phyloP scores from a whole-genome alignment of 2,888 invertebrate genomes.

The Dasysyrphus tricinctus region DNA sequence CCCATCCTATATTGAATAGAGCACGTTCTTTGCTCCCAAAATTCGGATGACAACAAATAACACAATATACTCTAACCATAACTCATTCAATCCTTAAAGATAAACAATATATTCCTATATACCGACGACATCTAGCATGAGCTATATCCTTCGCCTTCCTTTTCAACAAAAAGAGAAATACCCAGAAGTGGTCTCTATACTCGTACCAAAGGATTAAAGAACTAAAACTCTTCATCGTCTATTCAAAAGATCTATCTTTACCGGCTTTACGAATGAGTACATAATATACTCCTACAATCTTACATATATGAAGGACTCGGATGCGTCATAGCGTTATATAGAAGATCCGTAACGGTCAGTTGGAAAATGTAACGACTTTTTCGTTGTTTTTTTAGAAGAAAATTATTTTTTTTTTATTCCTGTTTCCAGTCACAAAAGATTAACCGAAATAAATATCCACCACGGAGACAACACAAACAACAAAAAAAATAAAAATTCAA shows the following conservation, averaged over 20 bases:
- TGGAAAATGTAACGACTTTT: conserved; percentile 66
- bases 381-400: conserved; percentile 34
- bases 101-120: conserved; percentile 26
- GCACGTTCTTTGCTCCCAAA: conserved; percentile 33
- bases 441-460: conserved; percentile 63
- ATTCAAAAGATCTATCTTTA: neutral
- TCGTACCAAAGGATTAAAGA: conserved; percentile 54
- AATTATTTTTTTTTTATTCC: conserved; percentile 46
- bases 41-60: conserved; percentile 32
- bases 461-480: conserved; percentile 12
- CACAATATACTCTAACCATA: conserved; percentile 44
- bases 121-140: conserved; percentile 44
- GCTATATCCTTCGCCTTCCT: neutral
- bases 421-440: conserved; percentile 45
- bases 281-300: conserved; percentile 39
- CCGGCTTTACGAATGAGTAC: neutral
- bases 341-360: conserved; percentile 66
- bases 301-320: neutral
- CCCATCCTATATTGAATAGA: neutral
- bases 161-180: conserved; percentile 5
- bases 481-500: conserved; percentile 24
- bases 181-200: conserved; percentile 58
- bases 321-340: conserved; percentile 20
- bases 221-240: conserved; percentile 25
- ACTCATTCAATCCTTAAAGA: conserved; percentile 58